Evolutionary conservation across 2,888 invertebrate genomes (phyloP), one percentile per base, ranked within the genome.

Genomic region (Petrolisthes manimaculis): DNA sequence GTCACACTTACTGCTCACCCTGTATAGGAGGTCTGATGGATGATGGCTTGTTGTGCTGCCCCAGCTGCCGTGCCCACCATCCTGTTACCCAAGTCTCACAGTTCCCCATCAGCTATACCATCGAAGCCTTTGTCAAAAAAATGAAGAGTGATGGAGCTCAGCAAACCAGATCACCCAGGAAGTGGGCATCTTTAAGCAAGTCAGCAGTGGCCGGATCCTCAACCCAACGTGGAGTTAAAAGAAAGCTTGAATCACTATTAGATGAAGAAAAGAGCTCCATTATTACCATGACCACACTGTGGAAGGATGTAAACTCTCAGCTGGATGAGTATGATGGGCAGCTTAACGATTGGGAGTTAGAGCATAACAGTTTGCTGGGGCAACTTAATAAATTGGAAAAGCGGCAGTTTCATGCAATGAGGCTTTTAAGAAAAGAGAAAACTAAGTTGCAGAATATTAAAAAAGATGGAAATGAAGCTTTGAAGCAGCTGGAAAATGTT

Each of bases 51-150:
- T 51, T 83, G 51, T 51, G 67, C n/a, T 83, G 83, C n/a, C 83
- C 83, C 14, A 56, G 69, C 83, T 83, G 83, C 53, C 24, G 83
- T 24, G 54, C 14, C 8, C 51, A 71, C 5, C 83, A 83, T 67
- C 18, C 14, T 37, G 67, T 67, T n/a, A 69, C 21, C 51, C 67
- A 24, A 21, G 69, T 71, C 14, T 69, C 83, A 8, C 69, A 83
- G 69, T 67, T 83, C n/a, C 83, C 83, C 5, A 69, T 83, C 51
- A 83, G 83, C 61, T 83, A 83, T n/a, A 67, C 69, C 24, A 71
- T 67, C 18, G 83, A 83, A 24, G 83, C 21, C 21, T 67, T 83
- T 24, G 69, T 83, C 37, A 75, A 75, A 75, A 51, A 37, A n/a
- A 37, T 75, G 3, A 75, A 51, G n/a, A 51, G 37, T 75, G 75